Percentiles rank a stretch among this genome's conserved stretches.
Evolutionary conservation across 2,113 vertebrate species (phyloP).

Genomic region (Dipodomys stephensi): DNA sequence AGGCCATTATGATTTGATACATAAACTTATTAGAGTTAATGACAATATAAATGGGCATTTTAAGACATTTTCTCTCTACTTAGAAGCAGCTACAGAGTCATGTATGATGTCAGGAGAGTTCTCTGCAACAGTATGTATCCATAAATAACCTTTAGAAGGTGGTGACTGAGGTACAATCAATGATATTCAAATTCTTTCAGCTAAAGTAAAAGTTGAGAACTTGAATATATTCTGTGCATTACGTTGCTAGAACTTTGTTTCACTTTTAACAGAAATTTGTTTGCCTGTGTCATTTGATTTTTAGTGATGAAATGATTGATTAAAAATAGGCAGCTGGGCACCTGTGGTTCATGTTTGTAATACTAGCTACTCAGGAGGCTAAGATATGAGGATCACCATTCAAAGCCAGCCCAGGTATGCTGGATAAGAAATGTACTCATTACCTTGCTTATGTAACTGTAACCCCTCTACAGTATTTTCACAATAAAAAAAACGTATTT

Average conservation of each 20-base stretch:
- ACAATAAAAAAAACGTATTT: no score
- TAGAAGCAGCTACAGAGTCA: slow-evolving; percentile 6
- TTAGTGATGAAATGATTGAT: background rate
- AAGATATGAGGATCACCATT: no score
- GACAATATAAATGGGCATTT: background rate
- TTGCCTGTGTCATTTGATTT: background rate
- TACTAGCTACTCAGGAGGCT: no score
- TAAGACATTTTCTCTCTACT: background rate
- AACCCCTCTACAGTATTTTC: no score
- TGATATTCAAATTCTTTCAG: background rate
- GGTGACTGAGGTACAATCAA: background rate
- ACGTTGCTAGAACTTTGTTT: background rate
- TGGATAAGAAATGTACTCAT: no score
- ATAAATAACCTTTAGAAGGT: background rate
- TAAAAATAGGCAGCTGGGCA: background rate
- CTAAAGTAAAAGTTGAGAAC: background rate
- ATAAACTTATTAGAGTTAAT: background rate
- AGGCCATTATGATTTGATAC: background rate
- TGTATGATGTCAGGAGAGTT: background rate
- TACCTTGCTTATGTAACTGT: no score
- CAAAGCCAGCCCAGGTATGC: no score
- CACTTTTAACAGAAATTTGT: background rate
- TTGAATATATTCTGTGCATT: background rate
- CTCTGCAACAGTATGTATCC: background rate
- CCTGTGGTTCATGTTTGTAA: no score